A percentile compares a stretch with the other conserved stretches of the same genome.
Evolutionary conservation across 2,797 vertebrate species (phyloP).

Genomic region (Spea hammondii): DNA sequence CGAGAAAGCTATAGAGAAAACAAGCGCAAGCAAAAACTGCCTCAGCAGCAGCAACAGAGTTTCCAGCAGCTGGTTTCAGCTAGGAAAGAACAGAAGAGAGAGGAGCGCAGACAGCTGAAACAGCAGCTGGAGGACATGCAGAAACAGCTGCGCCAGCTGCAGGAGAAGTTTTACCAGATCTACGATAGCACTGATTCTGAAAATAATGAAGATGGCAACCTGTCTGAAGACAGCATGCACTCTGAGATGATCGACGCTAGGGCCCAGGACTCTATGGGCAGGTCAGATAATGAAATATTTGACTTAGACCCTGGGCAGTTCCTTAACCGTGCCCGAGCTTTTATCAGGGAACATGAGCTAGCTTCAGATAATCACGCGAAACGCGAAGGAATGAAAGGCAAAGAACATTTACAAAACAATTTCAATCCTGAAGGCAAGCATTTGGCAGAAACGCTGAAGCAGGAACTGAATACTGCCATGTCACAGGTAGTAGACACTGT

Average conservation of each 20-base stretch:
- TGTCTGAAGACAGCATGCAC: slow-evolving; percentile 92
- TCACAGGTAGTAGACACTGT: slow-evolving; percentile 97
- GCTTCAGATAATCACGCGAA: slow-evolving; percentile 80
- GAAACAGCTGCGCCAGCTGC: slow-evolving; percentile 97
- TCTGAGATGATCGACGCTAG: slow-evolving; percentile 82
- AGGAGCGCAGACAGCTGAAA: slow-evolving; percentile 94
- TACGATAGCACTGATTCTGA: slow-evolving; percentile 97
- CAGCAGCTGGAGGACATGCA: slow-evolving; percentile 99
- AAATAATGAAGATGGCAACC: slow-evolving; percentile 92
- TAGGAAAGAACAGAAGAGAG: slow-evolving; percentile 92
- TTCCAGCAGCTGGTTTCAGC: slow-evolving; percentile 97
- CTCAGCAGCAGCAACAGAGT: slow-evolving; percentile 97
- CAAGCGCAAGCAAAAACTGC: slow-evolving; percentile 97
- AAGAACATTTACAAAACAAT: slow-evolving; percentile 75
- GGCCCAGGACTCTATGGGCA: slow-evolving; percentile 72
- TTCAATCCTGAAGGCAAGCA: slow-evolving; percentile 93
- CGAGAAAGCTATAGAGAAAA: slow-evolving; percentile 94
- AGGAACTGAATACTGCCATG: slow-evolving; percentile 97
- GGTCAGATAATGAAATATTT: slow-evolving; percentile 90
- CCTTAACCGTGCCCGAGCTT: slow-evolving; percentile 85
- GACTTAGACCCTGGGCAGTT: slow-evolving; percentile 92
- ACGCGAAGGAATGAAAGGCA: slow-evolving; percentile 77
- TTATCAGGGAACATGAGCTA: slow-evolving; percentile 86
- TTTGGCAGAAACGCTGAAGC: slow-evolving; percentile 93
- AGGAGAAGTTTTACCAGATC: slow-evolving; percentile 99